Evolutionary conservation across 2,888 invertebrate genomes (phyloP).

Genomic region (Cloeon dipterum): DNA sequence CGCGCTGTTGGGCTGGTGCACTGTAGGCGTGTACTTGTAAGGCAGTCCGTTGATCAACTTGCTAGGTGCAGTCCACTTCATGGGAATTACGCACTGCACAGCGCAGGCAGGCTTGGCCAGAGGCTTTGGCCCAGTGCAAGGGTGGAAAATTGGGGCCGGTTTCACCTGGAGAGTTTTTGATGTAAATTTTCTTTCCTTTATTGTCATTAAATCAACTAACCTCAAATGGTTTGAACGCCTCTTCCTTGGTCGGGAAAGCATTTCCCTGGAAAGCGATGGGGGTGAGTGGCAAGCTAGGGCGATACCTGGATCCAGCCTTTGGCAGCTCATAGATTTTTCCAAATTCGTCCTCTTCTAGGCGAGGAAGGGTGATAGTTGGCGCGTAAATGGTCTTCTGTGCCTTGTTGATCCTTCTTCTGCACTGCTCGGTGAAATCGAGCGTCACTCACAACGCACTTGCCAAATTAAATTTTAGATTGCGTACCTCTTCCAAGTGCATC

Average conservation of each 20-base stretch:
- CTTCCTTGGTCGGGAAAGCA: not conserved
- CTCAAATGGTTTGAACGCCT: not conserved
- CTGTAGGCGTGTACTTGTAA: not conserved
- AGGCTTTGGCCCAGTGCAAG: not conserved
- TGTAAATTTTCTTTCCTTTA: too few relatives aligned
- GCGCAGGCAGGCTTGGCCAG: not conserved
- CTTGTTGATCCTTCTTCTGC: not conserved
- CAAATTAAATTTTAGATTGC: not conserved
- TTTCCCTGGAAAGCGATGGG: not conserved
- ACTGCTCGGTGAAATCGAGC: not conserved
- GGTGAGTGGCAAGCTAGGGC: not conserved
- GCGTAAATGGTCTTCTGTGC: slow-evolving; percentile 1
- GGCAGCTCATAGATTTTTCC: not conserved
- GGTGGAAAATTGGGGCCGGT: not conserved
- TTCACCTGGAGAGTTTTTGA: too few relatives aligned
- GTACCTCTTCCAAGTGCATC: not conserved
- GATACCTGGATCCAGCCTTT: not conserved
- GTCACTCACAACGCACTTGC: not conserved
- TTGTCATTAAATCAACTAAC: too few relatives aligned
- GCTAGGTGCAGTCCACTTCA: slow-evolving; percentile 1
- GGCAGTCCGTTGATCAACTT: not conserved
- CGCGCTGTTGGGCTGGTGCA: not conserved
- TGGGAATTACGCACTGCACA: not conserved
- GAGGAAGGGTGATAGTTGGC: not conserved
- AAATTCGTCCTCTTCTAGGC: too few relatives aligned